Conservation (phyloP, 2,888 invertebrate species). For the Vannuccia rotundouncinata region DNA sequence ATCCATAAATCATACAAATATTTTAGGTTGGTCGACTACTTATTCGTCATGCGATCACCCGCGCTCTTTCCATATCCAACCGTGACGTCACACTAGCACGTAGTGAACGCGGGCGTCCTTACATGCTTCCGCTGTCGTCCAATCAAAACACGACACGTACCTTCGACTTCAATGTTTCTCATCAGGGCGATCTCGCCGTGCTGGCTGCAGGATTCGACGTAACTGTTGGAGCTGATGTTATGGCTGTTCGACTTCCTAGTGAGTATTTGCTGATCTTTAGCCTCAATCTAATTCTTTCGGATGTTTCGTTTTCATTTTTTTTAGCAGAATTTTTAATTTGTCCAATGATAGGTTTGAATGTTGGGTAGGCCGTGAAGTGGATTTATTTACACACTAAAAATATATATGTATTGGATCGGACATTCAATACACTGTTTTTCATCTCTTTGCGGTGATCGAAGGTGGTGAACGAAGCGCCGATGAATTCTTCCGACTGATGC, state of each 20-base stretch:
- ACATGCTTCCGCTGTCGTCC: constrained; percentile 40
- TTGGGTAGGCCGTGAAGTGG: too few species aligned
- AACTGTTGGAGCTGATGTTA: constrained; percentile 68
- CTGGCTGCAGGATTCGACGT: constrained; percentile 60
- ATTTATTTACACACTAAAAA: too few species aligned
- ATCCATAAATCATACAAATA: too few species aligned
- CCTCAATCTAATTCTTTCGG: too few species aligned
- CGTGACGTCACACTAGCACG: constrained; percentile 60
- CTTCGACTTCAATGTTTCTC: constrained; percentile 78
- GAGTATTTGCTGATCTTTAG: constrained; percentile 51
- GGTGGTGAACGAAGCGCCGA: constrained; percentile 57
- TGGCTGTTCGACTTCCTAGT: constrained; percentile 68
- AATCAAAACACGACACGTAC: neutral
- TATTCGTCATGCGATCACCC: constrained; percentile 71
- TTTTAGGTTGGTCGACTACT: constrained; percentile 67
- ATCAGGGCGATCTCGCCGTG: constrained; percentile 78
- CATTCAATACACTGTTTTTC: neutral
- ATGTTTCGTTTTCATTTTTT: too few species aligned
- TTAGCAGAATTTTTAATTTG: too few species aligned
- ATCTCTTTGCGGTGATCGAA: neutral
- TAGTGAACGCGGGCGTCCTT: constrained; percentile 57
- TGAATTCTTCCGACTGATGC: constrained; percentile 84
- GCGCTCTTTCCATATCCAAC: constrained; percentile 64
- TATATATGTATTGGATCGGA: too few species aligned
- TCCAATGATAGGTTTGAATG: too few species aligned